phyloP scores from a whole-genome alignment of 1,140 invertebrate genomes.

The Drosophila elegans region DNA sequence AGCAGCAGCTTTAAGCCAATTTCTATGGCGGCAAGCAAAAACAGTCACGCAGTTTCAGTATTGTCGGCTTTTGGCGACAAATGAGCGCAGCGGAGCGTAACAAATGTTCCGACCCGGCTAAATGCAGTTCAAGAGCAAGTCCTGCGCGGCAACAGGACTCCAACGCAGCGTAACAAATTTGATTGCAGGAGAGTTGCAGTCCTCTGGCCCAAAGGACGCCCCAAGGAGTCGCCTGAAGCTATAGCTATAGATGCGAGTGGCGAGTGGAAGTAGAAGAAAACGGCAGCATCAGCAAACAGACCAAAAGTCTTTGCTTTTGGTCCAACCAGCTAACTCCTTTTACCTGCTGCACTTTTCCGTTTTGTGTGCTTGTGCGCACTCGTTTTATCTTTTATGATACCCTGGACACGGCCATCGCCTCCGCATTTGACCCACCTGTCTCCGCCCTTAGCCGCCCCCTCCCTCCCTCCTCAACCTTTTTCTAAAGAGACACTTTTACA shows the following conservation, averaged over 20 bases:
- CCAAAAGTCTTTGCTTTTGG: conserved; percentile 39
- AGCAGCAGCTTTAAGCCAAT: conserved; percentile 45
- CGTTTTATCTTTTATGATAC: conserved; percentile 41
- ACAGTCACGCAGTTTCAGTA: conserved; percentile 10
- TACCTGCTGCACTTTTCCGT: conserved; percentile 55
- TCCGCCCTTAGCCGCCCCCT: conserved; percentile 42
- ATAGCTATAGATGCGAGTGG: too few species aligned
- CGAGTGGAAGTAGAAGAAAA: conserved; percentile 16
- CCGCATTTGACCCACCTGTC: conserved; percentile 22
- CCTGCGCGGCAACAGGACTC: conserved; percentile 11
- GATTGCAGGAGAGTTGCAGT: conserved; percentile 42
- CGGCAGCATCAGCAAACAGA: conserved; percentile 67
- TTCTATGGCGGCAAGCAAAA: conserved; percentile 16
- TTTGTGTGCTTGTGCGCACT: conserved; percentile 10
- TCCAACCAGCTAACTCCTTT: background rate
- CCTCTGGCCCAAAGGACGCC: conserved; percentile 33
- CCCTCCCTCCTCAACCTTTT: too few species aligned
- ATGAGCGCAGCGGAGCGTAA: conserved; percentile 64
- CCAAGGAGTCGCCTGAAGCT: conserved; percentile 44
- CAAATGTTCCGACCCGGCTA: conserved; percentile 31
- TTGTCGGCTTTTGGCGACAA: conserved; percentile 56
- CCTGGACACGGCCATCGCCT: conserved; percentile 36
- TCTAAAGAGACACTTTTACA: conserved; percentile 67
- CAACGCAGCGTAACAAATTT: conserved; percentile 77
- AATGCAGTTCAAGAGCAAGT: conserved; percentile 34